A percentile compares a stretch with the other conserved stretches of the same genome.
These are phyloP conservation scores for Melanostoma scalare DNA, from an alignment of 2,888 invertebrate genomes.

Conservation along the genomic window DNA sequence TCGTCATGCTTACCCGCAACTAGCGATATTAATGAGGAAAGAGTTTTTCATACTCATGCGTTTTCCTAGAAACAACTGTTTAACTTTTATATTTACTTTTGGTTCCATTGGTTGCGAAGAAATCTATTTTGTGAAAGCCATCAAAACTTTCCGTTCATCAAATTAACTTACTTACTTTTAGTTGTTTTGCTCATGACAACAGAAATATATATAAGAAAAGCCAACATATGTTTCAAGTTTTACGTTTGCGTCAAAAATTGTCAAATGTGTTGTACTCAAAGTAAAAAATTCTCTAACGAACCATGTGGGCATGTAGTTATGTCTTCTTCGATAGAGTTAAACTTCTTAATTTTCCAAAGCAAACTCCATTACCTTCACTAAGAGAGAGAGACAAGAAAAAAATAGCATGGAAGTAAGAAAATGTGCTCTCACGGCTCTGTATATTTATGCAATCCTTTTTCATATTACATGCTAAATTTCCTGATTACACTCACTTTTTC, in stretches of 20 bases:
- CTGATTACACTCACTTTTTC: conserved; percentile 55
- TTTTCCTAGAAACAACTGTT: too few species aligned
- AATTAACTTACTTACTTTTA: neutral
- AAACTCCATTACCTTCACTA: conserved; percentile 55
- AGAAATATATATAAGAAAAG: too few species aligned
- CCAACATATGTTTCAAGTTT: too few species aligned
- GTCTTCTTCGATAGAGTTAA: conserved; percentile 47
- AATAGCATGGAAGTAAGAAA: neutral
- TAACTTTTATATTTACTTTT: too few species aligned
- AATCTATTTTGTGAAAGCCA: too few species aligned
- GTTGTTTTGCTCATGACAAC: neutral
- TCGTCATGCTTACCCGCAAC: too few species aligned
- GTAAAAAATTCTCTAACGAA: conserved; percentile 61
- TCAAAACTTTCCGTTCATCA: too few species aligned
- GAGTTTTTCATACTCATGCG: too few species aligned
- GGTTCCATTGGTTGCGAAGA: too few species aligned
- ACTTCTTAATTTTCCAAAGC: conserved; percentile 68
- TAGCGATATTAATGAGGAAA: too few species aligned
- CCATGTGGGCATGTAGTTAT: conserved; percentile 47
- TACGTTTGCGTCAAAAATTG: neutral
- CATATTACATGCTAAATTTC: conserved; percentile 58
- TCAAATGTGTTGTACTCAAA: conserved; percentile 14
- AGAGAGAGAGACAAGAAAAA: neutral
- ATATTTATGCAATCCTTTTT: conserved; percentile 42
- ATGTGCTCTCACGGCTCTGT: conserved; percentile 29